Evolutionary conservation across 2,113 vertebrate genomes (phyloP).

Genomic region (Sialia sialis): DNA sequence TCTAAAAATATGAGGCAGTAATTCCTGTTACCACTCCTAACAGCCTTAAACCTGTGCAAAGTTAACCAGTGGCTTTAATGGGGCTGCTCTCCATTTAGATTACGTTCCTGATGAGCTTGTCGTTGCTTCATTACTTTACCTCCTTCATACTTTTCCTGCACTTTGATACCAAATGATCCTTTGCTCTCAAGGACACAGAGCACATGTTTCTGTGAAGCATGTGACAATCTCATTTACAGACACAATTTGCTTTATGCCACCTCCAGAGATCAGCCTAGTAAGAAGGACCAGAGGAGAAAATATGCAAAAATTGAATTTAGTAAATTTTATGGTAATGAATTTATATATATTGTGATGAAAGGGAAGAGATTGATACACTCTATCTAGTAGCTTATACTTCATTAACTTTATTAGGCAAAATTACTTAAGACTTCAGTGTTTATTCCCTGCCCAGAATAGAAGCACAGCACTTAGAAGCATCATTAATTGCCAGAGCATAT

Average conservation of each 20-base stretch:
- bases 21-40: background rate
- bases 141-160: background rate
- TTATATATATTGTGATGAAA: background rate
- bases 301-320: background rate
- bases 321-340: background rate
- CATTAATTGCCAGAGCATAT: background rate
- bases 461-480: background rate
- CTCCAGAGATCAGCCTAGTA: background rate
- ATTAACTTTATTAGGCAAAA: constrained; percentile 47
- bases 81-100: background rate
- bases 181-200: background rate
- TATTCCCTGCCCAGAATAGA: background rate
- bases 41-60: background rate
- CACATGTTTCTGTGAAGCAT: background rate
- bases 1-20: background rate
- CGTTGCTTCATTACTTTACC: constrained; percentile 40
- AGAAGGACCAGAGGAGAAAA: background rate
- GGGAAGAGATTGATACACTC: background rate
- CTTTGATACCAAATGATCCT: constrained; percentile 21
- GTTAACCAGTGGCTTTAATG: background rate
- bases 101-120: background rate
- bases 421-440: background rate
- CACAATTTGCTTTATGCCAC: background rate
- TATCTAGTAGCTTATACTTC: background rate
- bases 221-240: background rate